These are phyloP conservation scores for Poecile atricapillus DNA, from an alignment of 2,113 vertebrate species.

Conservation along the genomic window DNA sequence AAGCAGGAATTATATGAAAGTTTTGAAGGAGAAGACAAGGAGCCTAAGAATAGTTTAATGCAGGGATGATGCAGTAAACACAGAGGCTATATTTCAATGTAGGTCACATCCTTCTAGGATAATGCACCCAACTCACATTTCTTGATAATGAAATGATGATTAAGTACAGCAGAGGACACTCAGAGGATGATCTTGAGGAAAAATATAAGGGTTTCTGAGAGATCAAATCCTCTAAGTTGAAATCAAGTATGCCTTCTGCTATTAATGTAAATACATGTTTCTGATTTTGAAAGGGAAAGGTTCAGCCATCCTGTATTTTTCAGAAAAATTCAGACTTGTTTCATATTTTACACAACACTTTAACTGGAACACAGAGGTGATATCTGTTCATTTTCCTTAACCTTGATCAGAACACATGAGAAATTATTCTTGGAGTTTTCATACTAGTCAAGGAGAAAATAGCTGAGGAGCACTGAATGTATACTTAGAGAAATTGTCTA, in stretches of 20 bases:
- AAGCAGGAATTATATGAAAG: background rate
- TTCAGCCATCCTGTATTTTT: background rate
- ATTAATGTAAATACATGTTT: background rate
- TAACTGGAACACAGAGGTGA: background rate
- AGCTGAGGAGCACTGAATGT: background rate
- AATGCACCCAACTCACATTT: constrained; percentile 11
- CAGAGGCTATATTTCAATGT: background rate
- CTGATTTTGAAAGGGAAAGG: background rate
- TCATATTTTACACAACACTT: background rate
- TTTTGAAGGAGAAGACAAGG: constrained; percentile 24
- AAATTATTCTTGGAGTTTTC: background rate
- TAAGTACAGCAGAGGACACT: constrained; percentile 37
- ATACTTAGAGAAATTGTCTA: background rate
- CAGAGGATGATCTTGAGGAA: constrained; percentile 12
- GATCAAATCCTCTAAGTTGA: background rate
- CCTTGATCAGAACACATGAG: background rate
- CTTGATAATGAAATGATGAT: constrained; percentile 49
- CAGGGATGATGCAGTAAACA: constrained; percentile 20
- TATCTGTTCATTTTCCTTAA: background rate
- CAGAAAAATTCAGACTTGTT: background rate
- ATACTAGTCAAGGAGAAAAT: background rate
- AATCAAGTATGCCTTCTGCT: background rate
- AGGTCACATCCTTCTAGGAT: constrained; percentile 28
- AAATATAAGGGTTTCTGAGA: constrained; percentile 1
- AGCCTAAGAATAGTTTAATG: background rate